A percentile compares a stretch with the other conserved stretches of the same genome.
Evolutionary conservation across 2,888 invertebrate genomes (phyloP).

Genomic region (Dexiosoma caninum): DNA sequence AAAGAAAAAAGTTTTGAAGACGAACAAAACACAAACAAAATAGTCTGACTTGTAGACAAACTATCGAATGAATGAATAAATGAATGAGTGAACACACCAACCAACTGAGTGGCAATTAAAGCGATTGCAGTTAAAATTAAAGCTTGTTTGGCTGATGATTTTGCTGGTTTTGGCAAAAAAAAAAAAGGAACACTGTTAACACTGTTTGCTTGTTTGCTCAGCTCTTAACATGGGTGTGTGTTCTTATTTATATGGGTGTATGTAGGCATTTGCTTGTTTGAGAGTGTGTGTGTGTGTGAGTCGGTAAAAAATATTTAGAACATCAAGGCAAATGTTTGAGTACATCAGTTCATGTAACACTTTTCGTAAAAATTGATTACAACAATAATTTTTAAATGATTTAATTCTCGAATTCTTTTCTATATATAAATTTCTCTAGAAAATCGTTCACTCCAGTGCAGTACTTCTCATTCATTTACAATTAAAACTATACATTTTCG

Average conservation of each 20-base stretch:
- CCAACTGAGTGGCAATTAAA: slow-evolving; percentile 53
- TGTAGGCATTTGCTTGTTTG: neutral
- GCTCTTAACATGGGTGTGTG: neutral
- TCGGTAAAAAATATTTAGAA: neutral
- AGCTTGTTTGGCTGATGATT: slow-evolving; percentile 43
- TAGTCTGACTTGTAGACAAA: slow-evolving; percentile 27
- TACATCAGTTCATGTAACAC: slow-evolving; percentile 46
- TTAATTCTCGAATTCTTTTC: neutral
- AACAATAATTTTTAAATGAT: slow-evolving; percentile 26
- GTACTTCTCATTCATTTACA: no score
- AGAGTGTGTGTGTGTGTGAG: neutral
- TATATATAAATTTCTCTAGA: no score
- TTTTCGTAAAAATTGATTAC: slow-evolving; percentile 59
- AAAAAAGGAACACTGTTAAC: slow-evolving; percentile 1
- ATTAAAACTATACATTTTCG: no score
- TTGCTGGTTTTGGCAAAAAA: slow-evolving; percentile 23
- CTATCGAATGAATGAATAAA: slow-evolving; percentile 12
- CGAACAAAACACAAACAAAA: slow-evolving; percentile 27
- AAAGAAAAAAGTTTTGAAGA: slow-evolving; percentile 2
- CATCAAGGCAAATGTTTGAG: slow-evolving; percentile 32
- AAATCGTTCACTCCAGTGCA: no score
- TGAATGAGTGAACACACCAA: no score
- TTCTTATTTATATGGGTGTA: neutral
- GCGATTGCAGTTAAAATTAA: slow-evolving; percentile 59
- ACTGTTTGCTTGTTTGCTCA: neutral